These are phyloP conservation scores for Silurus lanzhouensis DNA, from an alignment of 2,797 vertebrate species.

Conservation along the genomic window DNA sequence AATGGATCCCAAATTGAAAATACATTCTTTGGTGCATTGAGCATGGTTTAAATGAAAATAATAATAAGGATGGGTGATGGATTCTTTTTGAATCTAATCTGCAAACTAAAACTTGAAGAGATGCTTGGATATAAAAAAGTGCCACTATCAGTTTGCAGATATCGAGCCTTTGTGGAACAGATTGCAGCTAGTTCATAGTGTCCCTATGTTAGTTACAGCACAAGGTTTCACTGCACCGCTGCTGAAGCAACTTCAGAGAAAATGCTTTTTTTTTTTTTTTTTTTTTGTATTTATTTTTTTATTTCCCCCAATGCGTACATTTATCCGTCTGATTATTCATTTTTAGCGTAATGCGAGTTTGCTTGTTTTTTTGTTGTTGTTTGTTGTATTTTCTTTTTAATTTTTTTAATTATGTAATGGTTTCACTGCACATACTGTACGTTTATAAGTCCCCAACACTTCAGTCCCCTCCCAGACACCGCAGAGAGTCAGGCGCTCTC, in stretches of 20 bases:
- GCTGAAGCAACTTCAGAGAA: conserved; percentile 72
- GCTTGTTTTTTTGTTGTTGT: conserved; percentile 57
- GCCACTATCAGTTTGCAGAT: conserved; percentile 55
- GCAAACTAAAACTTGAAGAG: conserved; percentile 18
- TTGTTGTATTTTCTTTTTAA: conserved; percentile 50
- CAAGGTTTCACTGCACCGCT: conserved; percentile 70
- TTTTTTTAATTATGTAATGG: conserved; percentile 61
- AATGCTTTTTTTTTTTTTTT: conserved; percentile 59
- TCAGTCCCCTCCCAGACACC: conserved; percentile 76
- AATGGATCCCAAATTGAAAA: conserved; percentile 59
- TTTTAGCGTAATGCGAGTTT: conserved; percentile 49
- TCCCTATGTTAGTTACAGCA: conserved; percentile 66
- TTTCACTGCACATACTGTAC: conserved; percentile 71
- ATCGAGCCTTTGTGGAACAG: conserved; percentile 61
- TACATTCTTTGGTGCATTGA: conserved; percentile 72
- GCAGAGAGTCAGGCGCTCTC: conserved; percentile 66
- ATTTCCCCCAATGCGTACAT: conserved; percentile 52
- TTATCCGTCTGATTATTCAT: conserved; percentile 53
- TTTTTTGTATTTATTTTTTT: too few species aligned
- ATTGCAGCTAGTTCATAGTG: conserved; percentile 66
- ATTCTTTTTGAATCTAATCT: conserved; percentile 16
- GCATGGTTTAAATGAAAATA: conserved; percentile 14
- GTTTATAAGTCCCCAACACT: conserved; percentile 71
- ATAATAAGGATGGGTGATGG: conserved; percentile 12
- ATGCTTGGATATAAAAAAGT: conserved; percentile 69